Conservation (phyloP, 2,888 invertebrate genomes). For the Melipona beecheii region DNA sequence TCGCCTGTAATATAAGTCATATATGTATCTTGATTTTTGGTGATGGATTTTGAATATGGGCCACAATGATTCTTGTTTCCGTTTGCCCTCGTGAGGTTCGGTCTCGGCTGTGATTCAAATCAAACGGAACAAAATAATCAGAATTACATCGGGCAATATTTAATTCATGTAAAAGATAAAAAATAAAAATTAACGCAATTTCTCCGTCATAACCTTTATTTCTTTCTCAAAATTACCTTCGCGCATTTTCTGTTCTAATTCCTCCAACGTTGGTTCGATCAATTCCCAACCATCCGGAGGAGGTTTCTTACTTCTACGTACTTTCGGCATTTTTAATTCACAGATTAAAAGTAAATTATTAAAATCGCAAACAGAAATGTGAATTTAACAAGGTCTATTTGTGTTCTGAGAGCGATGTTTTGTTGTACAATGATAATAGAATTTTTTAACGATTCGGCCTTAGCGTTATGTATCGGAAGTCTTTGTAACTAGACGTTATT, state of each 20-base stretch:
- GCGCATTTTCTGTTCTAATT: constrained; percentile 99
- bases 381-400: too few relatives aligned
- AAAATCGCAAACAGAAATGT: too few relatives aligned
- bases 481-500: too few relatives aligned
- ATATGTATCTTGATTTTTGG: constrained; percentile 98
- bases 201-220: not conserved
- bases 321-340: constrained; percentile 91
- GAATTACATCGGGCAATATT: not conserved
- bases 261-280: constrained; percentile 99
- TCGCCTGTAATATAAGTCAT: constrained; percentile 96
- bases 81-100: constrained; percentile 99
- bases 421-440: too few relatives aligned
- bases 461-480: too few relatives aligned
- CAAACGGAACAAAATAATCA: not conserved
- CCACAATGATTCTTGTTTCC: constrained; percentile 99
- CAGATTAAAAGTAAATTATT: too few relatives aligned
- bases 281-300: constrained; percentile 99
- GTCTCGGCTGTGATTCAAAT: constrained; percentile 93
- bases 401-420: too few relatives aligned
- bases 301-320: constrained; percentile 94
- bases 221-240: constrained; percentile 90
- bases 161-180: too few relatives aligned
- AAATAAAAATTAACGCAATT: constrained; percentile 49
- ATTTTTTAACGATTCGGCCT: too few relatives aligned
- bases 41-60: constrained; percentile 99